Evolutionary conservation across 2,888 invertebrate genomes (phyloP).

Genomic region (Dryomyza anilis): DNA sequence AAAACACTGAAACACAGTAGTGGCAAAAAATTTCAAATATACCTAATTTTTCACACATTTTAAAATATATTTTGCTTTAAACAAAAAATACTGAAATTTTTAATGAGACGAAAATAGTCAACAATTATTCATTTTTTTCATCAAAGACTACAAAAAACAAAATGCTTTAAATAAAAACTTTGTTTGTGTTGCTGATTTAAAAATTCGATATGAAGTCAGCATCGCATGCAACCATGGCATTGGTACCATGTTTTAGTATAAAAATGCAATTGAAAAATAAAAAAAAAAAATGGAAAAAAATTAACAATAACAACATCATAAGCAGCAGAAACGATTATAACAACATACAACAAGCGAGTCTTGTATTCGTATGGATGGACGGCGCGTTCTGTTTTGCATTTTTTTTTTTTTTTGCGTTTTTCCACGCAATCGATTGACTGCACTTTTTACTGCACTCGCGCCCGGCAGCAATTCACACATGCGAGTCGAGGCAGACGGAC

Average conservation of each 20-base stretch:
- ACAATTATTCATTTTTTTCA: too few species aligned
- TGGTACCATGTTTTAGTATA: conserved; percentile 11
- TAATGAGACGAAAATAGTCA: too few species aligned
- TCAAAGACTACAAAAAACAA: too few species aligned
- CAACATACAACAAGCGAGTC: conserved; percentile 1
- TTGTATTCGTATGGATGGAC: background rate
- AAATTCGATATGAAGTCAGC: conserved; percentile 34
- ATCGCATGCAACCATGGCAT: conserved; percentile 12
- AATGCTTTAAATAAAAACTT: conserved; percentile 24
- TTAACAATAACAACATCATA: conserved; percentile 14
- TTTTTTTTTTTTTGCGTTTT: conserved; percentile 8
- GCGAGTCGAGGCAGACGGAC: background rate
- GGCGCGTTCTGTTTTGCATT: background rate
- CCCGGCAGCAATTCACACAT: background rate
- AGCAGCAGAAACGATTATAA: conserved; percentile 9
- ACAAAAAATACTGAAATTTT: too few species aligned
- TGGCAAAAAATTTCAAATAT: background rate
- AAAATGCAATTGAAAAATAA: conserved; percentile 2
- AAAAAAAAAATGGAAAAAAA: conserved; percentile 7
- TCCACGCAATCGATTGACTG: conserved; percentile 13
- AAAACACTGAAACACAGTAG: conserved; percentile 7
- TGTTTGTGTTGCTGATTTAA: conserved; percentile 32
- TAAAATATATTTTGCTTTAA: too few species aligned
- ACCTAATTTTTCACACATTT: too few species aligned
- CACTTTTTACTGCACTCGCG: background rate